Conservation (phyloP, 1,140 invertebrate genomes). For the Drosophila athabasca region DNA sequence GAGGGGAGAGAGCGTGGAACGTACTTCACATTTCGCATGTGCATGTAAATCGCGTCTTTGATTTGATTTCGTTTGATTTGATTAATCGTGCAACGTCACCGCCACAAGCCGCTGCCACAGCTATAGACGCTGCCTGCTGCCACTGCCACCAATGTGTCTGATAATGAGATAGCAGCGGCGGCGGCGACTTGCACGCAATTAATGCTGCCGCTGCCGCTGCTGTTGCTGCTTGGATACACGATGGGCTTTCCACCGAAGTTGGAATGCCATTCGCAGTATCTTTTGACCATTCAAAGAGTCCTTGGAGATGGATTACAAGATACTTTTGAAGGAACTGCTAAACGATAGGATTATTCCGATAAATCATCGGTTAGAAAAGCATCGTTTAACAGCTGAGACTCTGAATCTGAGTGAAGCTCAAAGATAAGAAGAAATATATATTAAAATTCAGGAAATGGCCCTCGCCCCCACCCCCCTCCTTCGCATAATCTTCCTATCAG, state of each 20-base stretch:
- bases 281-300: no score
- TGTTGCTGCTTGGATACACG: conserved; percentile 25
- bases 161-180: conserved; percentile 67
- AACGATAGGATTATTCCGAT: no score
- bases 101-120: conserved; percentile 14
- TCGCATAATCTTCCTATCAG: no score
- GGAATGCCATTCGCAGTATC: no score
- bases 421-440: not conserved
- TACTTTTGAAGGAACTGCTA: no score
- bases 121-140: not conserved
- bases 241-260: conserved; percentile 30
- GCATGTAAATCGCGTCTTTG: conserved; percentile 76
- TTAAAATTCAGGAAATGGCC: no score
- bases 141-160: conserved; percentile 37
- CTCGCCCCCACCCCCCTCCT: no score
- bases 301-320: no score
- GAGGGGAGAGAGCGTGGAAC: not conserved
- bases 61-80: conserved; percentile 81
- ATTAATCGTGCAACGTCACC: conserved; percentile 73
- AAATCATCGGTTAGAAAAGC: no score
- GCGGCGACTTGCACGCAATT: conserved; percentile 70
- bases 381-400: no score
- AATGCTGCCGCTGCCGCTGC: conserved; percentile 46
- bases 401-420: conserved; percentile 3
- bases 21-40: conserved; percentile 47